These are phyloP conservation scores for Heteromormyrus szaboi DNA, from an alignment of 2,797 vertebrate species.

Conservation along the genomic window DNA sequence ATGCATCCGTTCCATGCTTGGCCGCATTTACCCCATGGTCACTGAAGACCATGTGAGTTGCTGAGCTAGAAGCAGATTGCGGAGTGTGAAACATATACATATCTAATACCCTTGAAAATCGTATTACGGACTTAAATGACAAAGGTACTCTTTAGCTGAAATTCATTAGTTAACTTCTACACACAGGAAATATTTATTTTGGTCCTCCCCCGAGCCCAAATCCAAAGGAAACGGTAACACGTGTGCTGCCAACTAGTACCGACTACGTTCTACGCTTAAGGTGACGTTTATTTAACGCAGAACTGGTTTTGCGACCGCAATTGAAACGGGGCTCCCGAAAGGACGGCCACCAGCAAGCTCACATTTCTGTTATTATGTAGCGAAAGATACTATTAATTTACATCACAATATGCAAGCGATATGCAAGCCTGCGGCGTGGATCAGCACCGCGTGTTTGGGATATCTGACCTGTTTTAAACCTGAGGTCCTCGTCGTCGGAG, in stretches of 20 bases:
- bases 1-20: background rate
- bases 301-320: background rate
- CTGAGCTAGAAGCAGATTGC: background rate
- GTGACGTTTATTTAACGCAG: background rate
- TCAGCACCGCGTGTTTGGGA: background rate
- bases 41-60: background rate
- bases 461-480: constrained; percentile 78
- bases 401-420: background rate
- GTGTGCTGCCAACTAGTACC: background rate
- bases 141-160: background rate
- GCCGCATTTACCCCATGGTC: background rate
- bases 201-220: background rate
- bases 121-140: background rate
- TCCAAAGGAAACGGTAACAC: background rate
- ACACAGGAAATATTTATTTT: background rate
- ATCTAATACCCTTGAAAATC: background rate
- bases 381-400: background rate
- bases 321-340: background rate
- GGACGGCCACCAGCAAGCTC: background rate
- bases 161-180: background rate
- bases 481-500: constrained; percentile 60
- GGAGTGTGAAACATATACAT: background rate
- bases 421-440: background rate
- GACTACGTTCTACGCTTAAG: background rate
- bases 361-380: background rate